These are phyloP conservation scores for Panurus biarmicus DNA, from an alignment of 2,113 vertebrate species.

Conservation along the genomic window DNA sequence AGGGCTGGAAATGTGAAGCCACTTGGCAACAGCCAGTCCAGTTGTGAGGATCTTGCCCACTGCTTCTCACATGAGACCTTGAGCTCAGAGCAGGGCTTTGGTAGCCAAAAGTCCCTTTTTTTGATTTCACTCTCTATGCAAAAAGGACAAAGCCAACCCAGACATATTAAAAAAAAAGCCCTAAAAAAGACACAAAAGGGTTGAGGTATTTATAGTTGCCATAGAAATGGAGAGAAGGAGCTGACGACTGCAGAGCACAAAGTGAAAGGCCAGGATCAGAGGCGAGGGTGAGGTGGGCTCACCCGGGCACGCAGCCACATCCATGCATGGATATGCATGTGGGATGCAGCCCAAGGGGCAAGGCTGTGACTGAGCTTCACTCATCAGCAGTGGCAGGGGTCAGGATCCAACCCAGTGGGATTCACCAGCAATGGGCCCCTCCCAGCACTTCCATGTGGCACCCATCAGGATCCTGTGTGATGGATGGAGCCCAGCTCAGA, in stretches of 20 bases:
- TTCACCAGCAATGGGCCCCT: neutral
- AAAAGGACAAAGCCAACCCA: neutral
- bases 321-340: neutral
- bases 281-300: neutral
- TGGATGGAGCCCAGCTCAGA: neutral
- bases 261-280: neutral
- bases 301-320: accelerated
- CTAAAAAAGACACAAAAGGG: conserved; percentile 1
- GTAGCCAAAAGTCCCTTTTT: neutral
- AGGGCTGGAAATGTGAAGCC: neutral
- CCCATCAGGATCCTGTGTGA: neutral
- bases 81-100: neutral
- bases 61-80: accelerated
- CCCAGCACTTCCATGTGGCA: neutral
- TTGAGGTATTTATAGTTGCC: conserved; percentile 63
- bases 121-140: neutral
- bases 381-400: accelerated
- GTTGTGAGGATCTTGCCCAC: neutral
- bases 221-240: conserved; percentile 66
- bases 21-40: neutral
- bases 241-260: conserved; percentile 47
- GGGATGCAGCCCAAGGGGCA: neutral
- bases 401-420: neutral
- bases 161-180: neutral
- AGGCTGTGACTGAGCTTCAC: neutral